Conservation (phyloP, 1,140 invertebrate species). For the Acromyrmex heyeri region DNA sequence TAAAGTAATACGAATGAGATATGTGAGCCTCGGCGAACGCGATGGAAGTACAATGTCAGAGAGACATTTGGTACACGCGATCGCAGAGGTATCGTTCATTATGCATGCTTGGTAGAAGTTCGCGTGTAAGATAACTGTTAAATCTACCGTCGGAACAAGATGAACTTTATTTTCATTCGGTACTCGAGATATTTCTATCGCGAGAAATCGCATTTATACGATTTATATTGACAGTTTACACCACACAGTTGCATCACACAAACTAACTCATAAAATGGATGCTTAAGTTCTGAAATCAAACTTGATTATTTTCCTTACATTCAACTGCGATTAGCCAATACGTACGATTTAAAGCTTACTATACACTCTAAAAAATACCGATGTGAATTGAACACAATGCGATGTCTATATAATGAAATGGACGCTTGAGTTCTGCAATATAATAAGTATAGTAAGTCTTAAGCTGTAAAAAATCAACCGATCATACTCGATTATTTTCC, state of each 20-base stretch:
- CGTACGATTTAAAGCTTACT: too few relatives aligned
- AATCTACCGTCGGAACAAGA: background rate
- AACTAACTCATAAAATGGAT: background rate
- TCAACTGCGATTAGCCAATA: too few relatives aligned
- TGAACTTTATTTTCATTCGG: background rate
- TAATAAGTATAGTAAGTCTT: too few relatives aligned
- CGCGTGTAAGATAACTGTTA: background rate
- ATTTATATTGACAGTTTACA: constrained; percentile 1
- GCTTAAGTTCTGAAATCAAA: background rate
- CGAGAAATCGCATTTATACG: background rate
- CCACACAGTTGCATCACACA: background rate
- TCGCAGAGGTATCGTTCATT: constrained; percentile 33
- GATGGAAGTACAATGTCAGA: constrained; percentile 47
- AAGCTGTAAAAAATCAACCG: too few relatives aligned
- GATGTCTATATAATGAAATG: too few relatives aligned
- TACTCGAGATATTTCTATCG: background rate
- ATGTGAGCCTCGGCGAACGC: constrained; percentile 58
- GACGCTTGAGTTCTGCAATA: too few relatives aligned
- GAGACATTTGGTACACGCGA: constrained; percentile 4
- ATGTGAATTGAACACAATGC: too few relatives aligned
- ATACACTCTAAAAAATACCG: too few relatives aligned
- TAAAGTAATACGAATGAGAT: constrained; percentile 70
- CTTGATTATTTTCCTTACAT: too few relatives aligned
- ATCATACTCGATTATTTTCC: too few relatives aligned
- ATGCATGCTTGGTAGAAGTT: background rate